Evolutionary conservation across 2,888 invertebrate genomes (phyloP), one percentile per base, ranked within the genome.

Genomic region (Aelia acuminata): DNA sequence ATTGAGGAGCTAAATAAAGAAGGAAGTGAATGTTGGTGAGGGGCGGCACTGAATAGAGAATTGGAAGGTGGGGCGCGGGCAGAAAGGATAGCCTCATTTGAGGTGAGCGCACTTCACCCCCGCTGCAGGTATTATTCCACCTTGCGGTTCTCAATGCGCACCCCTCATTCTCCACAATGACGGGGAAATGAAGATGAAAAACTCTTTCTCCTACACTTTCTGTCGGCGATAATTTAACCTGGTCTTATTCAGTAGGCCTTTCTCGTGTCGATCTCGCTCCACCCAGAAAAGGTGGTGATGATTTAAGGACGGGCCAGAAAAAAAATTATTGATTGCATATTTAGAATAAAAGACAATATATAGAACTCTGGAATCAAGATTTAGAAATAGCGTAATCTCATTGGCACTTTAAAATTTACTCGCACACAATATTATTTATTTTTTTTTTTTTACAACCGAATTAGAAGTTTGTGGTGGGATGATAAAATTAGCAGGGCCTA

Each of bases 1-100:
- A 80, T 80, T 31, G 75, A 80, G 75, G 43, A 22, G 43, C 75
- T 80, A 43, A 80, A 80, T 80, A 80, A 80, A 80, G 43, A 80
- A 35, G 39, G 39, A 0, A 43, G 75, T 80, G 75, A 43, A 80
- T 80, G 75, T 80, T 43, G n/a, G 75, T 43, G 10, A 22, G 22
- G 75, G 22, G 22, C 8, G n/a, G 75, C 39, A 18, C 3, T 80
- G 75, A 80, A 80, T 80, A 43, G 75, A 80, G 43, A 80, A 80
- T 43, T 80, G 39, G 75, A 43, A 80, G 75, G 31, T n/a, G 31
- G 26, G 39, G 75, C 5, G 31, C 20, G 8, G 75, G 7, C 11
- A 43, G 75, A 43, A 63, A 43, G 75, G 75, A 39, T 70, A 43
- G 75, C 39, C 75, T 80, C 75, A 80, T 80, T 80, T 80, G 75